Evolutionary conservation across 2,797 vertebrate genomes (phyloP).

Genomic region (Malurus leucopterus): DNA sequence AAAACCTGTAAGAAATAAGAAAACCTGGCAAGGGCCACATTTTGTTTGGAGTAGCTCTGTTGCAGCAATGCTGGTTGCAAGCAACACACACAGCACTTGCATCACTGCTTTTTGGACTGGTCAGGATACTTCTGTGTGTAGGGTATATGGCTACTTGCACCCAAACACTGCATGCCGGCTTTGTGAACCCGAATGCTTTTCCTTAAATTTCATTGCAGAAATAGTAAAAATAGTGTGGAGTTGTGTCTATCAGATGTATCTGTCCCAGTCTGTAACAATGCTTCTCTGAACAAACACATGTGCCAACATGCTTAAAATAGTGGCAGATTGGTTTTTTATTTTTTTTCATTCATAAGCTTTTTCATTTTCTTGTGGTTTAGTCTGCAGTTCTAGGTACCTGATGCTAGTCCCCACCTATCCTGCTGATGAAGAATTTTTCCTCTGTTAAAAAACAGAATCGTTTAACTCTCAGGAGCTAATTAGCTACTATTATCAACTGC

Average conservation of each 20-base stretch:
- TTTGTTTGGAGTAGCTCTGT: neutral
- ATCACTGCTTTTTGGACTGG: neutral
- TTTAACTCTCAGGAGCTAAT: neutral
- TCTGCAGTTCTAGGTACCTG: neutral
- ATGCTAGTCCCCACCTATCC: neutral
- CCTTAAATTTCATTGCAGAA: neutral
- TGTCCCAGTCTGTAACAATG: neutral
- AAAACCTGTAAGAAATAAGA: accelerated
- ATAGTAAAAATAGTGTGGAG: neutral
- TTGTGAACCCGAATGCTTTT: neutral
- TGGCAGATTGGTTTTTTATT: neutral
- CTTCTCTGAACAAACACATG: neutral
- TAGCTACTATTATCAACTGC: neutral
- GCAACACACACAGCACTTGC: neutral
- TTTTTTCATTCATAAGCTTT: neutral
- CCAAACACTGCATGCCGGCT: neutral
- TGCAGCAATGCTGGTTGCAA: neutral
- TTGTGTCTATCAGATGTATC: neutral
- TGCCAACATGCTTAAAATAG: neutral
- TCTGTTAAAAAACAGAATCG: neutral
- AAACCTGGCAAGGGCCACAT: accelerated
- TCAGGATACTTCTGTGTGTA: neutral
- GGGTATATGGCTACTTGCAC: neutral
- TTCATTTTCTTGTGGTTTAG: neutral
- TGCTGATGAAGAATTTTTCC: neutral